Base-by-base conservation (phyloP, 2,888 invertebrate genomes). In the Anaspis maculata region DNA sequence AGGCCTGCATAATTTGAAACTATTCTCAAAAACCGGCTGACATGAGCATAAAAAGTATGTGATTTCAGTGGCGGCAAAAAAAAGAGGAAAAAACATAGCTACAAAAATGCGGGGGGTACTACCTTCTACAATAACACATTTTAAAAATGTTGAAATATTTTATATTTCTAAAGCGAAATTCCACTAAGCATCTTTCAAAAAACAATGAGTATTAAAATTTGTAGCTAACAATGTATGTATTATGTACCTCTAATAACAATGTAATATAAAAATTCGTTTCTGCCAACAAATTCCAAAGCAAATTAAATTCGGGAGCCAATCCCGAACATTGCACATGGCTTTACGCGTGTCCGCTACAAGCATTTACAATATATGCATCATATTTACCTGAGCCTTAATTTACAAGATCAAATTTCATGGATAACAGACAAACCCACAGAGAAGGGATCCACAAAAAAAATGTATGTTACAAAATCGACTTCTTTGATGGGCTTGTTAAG, bases 161-260 rank as follows among this genome's bases (percentile, higher is more conserved):
- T 55, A 53, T 56, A 55, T 55, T 54, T 48, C 42, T 48, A 49
- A 54, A 52, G 51, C 52, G 44, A 46, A 49, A 44, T 48, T 50
- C 49, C 53, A 53, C 44, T 52, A 51, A 52, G 52, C 53, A 36
- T 38, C 47, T 47, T 39, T n/a, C n/a, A n/a, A 11, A 36, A 46
- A 54, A 49, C 46, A 53, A 49, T 47, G 44, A 48, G 43, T 41
- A 48, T 44, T 47, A 43, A 43, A 51, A 49, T 46, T 46, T 34
- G 19, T 42, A 37, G 37, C 45, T 49, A 49, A 49, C 46, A 49
- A 46, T 39, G 37, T 41, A 38, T n/a, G n/a, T n/a, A n/a, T n/a
- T n/a, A n/a, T n/a, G n/a, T n/a, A n/a, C n/a, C n/a, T 37, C 37
- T 41, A 42, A 45, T 51, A 48, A 45, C 39, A 46, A 44, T 45